phyloP scores from a whole-genome alignment of 1,140 invertebrate genomes.

The Trigoniulus corallinus region DNA sequence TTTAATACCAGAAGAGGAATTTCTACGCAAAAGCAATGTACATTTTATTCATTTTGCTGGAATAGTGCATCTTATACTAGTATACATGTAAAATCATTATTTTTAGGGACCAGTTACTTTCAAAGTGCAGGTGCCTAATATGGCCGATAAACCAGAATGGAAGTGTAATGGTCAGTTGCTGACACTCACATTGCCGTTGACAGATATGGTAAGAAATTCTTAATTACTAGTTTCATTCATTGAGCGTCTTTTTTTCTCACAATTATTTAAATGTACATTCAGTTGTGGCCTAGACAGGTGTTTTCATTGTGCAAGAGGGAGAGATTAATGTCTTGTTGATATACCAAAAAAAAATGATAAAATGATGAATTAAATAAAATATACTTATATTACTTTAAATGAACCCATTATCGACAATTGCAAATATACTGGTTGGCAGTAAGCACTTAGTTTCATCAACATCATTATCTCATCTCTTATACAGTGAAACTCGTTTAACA shows the following conservation, averaged over 20 bases:
- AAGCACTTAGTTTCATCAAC: neutral
- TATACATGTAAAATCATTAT: slow-evolving; percentile 1
- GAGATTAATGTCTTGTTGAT: too few species aligned
- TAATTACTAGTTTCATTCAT: neutral
- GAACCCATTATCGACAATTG: neutral
- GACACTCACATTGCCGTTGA: slow-evolving; percentile 55
- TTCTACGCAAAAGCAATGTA: slow-evolving; percentile 46
- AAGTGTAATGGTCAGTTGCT: slow-evolving; percentile 85
- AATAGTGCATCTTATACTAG: neutral
- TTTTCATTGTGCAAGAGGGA: too few species aligned
- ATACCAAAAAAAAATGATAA: too few species aligned
- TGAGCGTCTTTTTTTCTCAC: too few species aligned
- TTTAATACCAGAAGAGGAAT: slow-evolving; percentile 71
- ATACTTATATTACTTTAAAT: too few species aligned
- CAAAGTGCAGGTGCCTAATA: slow-evolving; percentile 55
- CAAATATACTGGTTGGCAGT: neutral
- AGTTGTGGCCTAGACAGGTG: too few species aligned
- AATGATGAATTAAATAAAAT: too few species aligned
- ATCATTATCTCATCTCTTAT: slow-evolving; percentile 8
- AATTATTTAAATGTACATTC: too few species aligned
- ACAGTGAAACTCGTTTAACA: too few species aligned
- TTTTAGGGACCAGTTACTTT: slow-evolving; percentile 49
- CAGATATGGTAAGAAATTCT: slow-evolving; percentile 38
- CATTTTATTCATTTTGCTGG: slow-evolving; percentile 9
- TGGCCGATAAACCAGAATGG: slow-evolving; percentile 86